Evolutionary conservation across 2,113 vertebrate species (phyloP).

Genomic region (Pristiophorus japonicus): DNA sequence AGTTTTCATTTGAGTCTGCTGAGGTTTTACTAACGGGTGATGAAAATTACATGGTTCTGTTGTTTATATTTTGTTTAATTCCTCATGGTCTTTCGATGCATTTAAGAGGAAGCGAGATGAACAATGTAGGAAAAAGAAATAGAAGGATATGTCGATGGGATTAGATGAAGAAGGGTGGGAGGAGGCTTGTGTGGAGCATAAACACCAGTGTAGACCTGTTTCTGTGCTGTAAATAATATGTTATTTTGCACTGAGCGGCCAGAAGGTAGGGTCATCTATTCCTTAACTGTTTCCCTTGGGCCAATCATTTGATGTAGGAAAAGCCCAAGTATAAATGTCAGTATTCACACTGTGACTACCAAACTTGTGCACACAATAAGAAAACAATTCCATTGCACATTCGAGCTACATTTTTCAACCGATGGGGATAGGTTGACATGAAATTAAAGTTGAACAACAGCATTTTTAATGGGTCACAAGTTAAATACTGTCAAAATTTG

Average conservation of each 20-base stretch:
- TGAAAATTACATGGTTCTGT: background rate
- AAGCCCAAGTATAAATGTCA: background rate
- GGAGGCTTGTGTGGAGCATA: too few relatives aligned
- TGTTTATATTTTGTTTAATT: background rate
- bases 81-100: background rate
- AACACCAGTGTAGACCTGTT: too few relatives aligned
- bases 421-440: background rate
- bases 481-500: background rate
- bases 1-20: background rate
- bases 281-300: background rate
- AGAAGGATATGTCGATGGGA: too few relatives aligned
- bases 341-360: too few relatives aligned
- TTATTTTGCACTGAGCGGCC: background rate
- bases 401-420: background rate
- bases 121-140: too few relatives aligned
- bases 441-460: background rate
- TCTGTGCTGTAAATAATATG: too few relatives aligned
- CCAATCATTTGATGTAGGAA: background rate
- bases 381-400: too few relatives aligned
- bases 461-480: background rate
- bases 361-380: background rate
- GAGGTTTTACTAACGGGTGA: background rate
- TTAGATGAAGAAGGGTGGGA: too few relatives aligned
- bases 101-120: too few relatives aligned
- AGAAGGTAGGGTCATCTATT: background rate